Evolutionary conservation across 2,797 vertebrate genomes (phyloP), one percentile per base, ranked within the genome.

Genomic region (Gallinago stenura): DNA sequence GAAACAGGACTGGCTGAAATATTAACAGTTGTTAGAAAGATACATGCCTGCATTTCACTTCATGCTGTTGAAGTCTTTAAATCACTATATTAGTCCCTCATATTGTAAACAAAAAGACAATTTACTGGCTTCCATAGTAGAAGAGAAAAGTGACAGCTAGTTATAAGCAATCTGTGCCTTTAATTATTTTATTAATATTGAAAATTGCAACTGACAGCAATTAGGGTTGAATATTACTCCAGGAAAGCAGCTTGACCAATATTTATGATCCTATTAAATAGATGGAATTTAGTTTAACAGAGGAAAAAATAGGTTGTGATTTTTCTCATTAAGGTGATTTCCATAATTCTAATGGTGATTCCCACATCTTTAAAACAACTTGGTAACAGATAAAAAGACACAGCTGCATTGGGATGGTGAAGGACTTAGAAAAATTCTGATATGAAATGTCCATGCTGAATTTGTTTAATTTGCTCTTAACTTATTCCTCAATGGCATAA

Each of bases 131-230:
- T 54, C 69, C 62, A 30, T 3, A 46, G 24, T 28, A 81, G 54
- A 89, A 87, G 15, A 80, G 26, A 76, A 71, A 81, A 69, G 48
- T 88, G 5, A 58, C 19, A 45, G 54, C 14, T 76, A 57, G 24
- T 62, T 83, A 39, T 51, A 89, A 76, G 46, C 48, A 79, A 87
- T 14, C 5, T 56, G 35, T 62, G 60, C 37, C 31, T 94, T 82
- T 77, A 68, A 75, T 94, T 58, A 43, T 73, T 92, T 92, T 85
- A 87, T 86, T 90, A 82, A 95, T 83, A 81, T n/a, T 75, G 65
- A 77, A 84, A 84, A 96, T 83, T 77, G 70, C 43, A 87, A 88
- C 28, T 87, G 79, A 83, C 73, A 91, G 31, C 41, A 95, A 91
- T 91, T 83, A 95, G 35, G 28, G 50, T 66, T 92, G 56, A 87